Conservation (phyloP, 2,797 vertebrate species). For the Oreochromis mossambicus region DNA sequence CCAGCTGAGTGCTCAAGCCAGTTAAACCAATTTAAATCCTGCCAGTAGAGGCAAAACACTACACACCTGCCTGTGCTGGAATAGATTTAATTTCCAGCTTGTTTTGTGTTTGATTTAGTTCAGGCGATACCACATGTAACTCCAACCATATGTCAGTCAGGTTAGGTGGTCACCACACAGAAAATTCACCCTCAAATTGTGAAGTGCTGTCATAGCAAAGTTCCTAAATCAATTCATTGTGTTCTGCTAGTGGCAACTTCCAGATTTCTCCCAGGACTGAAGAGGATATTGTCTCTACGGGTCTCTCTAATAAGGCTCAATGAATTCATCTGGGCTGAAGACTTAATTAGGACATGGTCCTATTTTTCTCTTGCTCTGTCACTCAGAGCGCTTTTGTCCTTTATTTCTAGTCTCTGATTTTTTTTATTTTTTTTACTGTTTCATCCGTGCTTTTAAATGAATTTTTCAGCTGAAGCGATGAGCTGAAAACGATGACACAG, state of each 20-base stretch:
- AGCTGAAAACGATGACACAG: not conserved
- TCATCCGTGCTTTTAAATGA: not conserved
- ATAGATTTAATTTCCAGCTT: not conserved
- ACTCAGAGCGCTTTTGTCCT: not conserved
- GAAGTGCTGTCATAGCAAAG: conserved; percentile 28
- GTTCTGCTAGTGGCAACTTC: conserved; percentile 29
- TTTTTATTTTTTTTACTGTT: not conserved
- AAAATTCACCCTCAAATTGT: not conserved
- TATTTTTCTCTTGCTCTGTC: not conserved
- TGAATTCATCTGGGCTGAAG: conserved; percentile 41
- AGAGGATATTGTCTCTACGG: conserved; percentile 11
- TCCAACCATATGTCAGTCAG: not conserved
- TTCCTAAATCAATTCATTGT: conserved; percentile 45
- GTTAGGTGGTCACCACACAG: not conserved
- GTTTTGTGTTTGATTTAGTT: not conserved
- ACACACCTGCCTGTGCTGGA: not conserved
- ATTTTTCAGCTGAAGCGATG: not conserved
- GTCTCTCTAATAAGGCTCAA: conserved; percentile 30
- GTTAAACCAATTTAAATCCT: not conserved
- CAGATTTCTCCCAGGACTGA: conserved; percentile 32
- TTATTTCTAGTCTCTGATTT: not conserved
- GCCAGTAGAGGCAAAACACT: not conserved
- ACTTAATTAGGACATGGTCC: conserved; percentile 36
- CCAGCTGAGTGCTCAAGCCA: not conserved
- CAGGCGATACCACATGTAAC: too few relatives aligned